Evolutionary conservation across 2,113 vertebrate genomes (phyloP).

Genomic region (Aspiorhynchus laticeps): DNA sequence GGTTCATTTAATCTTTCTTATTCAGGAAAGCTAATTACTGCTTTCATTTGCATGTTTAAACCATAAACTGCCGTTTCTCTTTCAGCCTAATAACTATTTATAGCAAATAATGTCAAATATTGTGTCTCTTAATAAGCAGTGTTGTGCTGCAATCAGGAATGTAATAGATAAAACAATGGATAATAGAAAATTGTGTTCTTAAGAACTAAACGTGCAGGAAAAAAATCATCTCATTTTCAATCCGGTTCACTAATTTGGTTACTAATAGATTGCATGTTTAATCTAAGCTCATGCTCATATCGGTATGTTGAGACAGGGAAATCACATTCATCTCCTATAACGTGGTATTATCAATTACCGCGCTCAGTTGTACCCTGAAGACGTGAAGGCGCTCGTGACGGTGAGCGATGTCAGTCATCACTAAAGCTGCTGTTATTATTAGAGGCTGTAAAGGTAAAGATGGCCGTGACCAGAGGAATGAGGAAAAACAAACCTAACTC

Average conservation of each 20-base stretch:
- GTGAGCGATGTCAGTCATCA: slow-evolving; percentile 4
- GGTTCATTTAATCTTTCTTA: background rate
- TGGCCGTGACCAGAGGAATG: slow-evolving; percentile 50
- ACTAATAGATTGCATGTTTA: slow-evolving; percentile 13
- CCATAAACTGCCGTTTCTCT: background rate
- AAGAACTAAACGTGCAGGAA: background rate
- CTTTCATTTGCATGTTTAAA: slow-evolving; percentile 18
- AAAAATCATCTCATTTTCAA: background rate
- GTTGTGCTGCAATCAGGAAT: background rate
- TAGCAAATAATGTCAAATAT: slow-evolving; percentile 23
- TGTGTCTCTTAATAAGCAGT: background rate
- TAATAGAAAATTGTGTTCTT: background rate
- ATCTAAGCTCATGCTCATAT: background rate
- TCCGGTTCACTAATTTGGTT: background rate
- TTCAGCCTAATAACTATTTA: slow-evolving; percentile 24
- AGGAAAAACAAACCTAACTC: slow-evolving; percentile 75
- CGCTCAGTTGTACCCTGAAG: background rate
- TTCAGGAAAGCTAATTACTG: background rate
- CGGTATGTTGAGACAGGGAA: background rate
- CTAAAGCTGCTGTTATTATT: slow-evolving; percentile 36
- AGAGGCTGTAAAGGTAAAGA: slow-evolving; percentile 1
- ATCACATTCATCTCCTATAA: background rate
- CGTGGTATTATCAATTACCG: background rate
- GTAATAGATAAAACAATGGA: background rate
- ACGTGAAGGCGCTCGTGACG: too few relatives aligned